phyloP scores from a whole-genome alignment of 2,797 vertebrate species.

The Lophotriccus pileatus region DNA sequence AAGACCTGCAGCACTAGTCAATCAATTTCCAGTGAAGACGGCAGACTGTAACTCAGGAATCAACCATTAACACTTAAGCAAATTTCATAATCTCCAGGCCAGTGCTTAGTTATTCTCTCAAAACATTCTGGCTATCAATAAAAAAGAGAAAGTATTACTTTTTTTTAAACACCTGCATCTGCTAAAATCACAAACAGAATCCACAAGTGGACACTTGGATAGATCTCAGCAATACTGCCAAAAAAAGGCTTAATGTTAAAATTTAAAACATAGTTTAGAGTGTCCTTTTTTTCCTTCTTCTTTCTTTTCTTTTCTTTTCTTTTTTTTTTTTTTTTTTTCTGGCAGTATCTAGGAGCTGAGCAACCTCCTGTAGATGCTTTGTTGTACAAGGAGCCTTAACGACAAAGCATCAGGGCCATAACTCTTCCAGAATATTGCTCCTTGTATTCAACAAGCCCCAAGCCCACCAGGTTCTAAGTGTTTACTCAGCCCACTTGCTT shows the following conservation, averaged over 20 bases:
- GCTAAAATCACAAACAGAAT: constrained; percentile 3
- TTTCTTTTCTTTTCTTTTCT: background rate
- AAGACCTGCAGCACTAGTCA: constrained; percentile 95
- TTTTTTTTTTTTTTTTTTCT: background rate
- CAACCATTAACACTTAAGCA: constrained; percentile 98
- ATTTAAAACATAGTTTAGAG: background rate
- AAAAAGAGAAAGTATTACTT: constrained; percentile 13
- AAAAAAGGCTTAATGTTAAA: background rate
- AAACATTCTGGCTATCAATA: constrained; percentile 49
- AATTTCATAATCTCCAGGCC: constrained; percentile 91
- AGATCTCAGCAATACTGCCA: background rate
- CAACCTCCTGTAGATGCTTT: background rate
- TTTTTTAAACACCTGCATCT: constrained; percentile 6
- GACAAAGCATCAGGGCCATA: background rate
- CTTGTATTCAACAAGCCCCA: background rate
- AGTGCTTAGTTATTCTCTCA: constrained; percentile 88
- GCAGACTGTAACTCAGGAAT: constrained; percentile 81
- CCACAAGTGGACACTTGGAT: constrained; percentile 15
- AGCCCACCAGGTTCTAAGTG: background rate
- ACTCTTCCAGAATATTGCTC: background rate
- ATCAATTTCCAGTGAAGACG: constrained; percentile 87
- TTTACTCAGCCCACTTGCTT: background rate
- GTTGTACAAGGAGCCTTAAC: constrained; percentile 27
- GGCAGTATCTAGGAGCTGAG: background rate
- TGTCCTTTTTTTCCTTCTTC: background rate